These are phyloP conservation scores for Caenorhabditis tropicalis DNA, from an alignment of 1,140 invertebrate species.

Conservation along the genomic window DNA sequence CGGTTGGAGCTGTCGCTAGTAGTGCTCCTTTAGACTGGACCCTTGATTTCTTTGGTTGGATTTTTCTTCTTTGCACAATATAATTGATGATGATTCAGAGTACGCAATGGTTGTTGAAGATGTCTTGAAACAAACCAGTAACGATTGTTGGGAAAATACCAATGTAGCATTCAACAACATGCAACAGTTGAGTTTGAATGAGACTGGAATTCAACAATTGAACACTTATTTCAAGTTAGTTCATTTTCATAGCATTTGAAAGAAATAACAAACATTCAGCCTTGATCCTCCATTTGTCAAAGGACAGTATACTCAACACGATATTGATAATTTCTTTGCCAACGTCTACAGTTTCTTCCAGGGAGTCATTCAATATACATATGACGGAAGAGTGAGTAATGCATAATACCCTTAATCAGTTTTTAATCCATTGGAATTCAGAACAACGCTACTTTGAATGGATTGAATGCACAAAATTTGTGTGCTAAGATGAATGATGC, in stretches of 20 bases:
- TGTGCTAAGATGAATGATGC: conserved; percentile 48
- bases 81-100: not conserved
- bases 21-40: conserved; percentile 50
- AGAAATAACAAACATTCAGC: no score
- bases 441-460: conserved; percentile 23
- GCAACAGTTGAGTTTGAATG: conserved; percentile 39
- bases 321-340: conserved; percentile 55
- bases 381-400: conserved; percentile 53
- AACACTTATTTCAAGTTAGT: conserved; percentile 52
- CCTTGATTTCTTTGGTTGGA: conserved; percentile 77
- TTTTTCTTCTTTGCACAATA: not conserved
- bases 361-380: conserved; percentile 56
- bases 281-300: conserved; percentile 45
- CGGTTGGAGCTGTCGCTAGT: conserved; percentile 78
- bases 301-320: conserved; percentile 31
- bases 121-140: conserved; percentile 45
- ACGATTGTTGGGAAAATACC: not conserved
- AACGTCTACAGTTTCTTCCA: conserved; percentile 57
- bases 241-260: no score
- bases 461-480: conserved; percentile 32
- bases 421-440: no score
- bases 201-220: conserved; percentile 7
- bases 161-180: conserved; percentile 51
- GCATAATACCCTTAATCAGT: not conserved
- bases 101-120: conserved; percentile 53